Evolutionary conservation across 2,113 vertebrate species (phyloP).

Genomic region (Bujurquina vittata): DNA sequence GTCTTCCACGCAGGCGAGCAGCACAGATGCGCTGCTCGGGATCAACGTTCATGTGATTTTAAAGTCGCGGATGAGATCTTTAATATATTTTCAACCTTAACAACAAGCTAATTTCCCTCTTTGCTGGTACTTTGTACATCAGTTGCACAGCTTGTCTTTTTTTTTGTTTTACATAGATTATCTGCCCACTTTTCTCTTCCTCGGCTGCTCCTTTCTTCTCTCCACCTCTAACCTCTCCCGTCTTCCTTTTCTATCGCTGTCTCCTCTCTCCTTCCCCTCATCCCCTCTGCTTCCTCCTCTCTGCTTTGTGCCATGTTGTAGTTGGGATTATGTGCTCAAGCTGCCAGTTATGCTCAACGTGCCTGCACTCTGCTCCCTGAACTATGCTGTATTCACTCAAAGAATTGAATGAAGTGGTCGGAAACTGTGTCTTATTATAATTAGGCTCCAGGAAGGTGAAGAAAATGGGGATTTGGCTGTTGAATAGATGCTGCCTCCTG

Average conservation of each 20-base stretch:
- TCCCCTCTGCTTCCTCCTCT: slow-evolving; percentile 19
- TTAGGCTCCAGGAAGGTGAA: slow-evolving; percentile 14
- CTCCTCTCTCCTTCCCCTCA: background rate
- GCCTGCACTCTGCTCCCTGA: slow-evolving; percentile 8
- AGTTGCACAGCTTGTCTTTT: background rate
- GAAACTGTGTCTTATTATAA: slow-evolving; percentile 30
- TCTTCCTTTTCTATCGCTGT: background rate
- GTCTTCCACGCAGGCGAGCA: background rate
- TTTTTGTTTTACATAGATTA: background rate
- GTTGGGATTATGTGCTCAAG: slow-evolving; percentile 66
- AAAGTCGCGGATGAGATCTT: background rate
- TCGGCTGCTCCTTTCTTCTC: background rate
- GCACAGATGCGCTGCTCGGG: background rate
- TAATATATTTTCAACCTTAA: background rate
- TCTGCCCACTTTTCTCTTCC: background rate
- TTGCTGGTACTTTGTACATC: background rate
- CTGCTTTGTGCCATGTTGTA: slow-evolving; percentile 48
- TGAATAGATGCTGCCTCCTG: slow-evolving; percentile 13
- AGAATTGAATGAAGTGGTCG: slow-evolving; percentile 43
- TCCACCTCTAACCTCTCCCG: background rate
- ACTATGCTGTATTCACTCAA: slow-evolving; percentile 35
- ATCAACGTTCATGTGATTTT: background rate
- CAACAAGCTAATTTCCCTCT: background rate
- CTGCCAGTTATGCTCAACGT: slow-evolving; percentile 53
- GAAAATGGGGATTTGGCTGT: slow-evolving; percentile 36